A percentile compares a stretch with the other conserved stretches of the same genome.
Evolutionary conservation across 2,113 vertebrate species (phyloP).

Genomic region (rat (Rattus norvegicus)): DNA sequence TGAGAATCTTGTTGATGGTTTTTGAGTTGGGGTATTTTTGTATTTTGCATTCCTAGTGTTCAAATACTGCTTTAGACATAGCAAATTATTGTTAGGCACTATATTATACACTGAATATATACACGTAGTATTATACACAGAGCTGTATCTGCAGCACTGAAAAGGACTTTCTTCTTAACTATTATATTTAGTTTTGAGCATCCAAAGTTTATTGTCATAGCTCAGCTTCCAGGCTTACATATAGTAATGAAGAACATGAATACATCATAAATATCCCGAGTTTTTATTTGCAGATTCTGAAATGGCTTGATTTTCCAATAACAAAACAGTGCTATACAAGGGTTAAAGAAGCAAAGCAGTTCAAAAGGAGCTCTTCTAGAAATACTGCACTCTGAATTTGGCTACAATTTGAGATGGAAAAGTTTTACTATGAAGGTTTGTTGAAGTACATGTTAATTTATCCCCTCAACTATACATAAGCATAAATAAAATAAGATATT

Average conservation of each 20-base stretch:
- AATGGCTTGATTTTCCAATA: neutral
- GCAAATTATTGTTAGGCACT: neutral
- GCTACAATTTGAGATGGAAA: constrained; percentile 21
- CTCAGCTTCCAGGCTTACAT: neutral
- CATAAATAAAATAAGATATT: neutral
- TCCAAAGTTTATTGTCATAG: neutral
- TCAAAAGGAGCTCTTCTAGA: constrained; percentile 5
- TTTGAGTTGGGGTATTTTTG: neutral
- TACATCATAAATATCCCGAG: neutral
- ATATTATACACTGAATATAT: no score
- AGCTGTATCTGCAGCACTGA: neutral
- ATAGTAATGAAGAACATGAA: neutral
- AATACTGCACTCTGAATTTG: neutral
- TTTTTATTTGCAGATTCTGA: neutral
- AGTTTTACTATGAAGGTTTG: neutral
- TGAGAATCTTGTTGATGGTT: neutral
- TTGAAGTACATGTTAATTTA: constrained; percentile 16
- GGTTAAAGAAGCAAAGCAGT: neutral
- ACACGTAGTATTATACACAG: no score
- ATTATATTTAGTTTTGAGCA: neutral
- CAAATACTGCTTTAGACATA: neutral
- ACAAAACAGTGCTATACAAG: neutral
- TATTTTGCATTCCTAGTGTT: neutral
- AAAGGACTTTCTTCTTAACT: neutral
- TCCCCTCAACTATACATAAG: constrained; percentile 7